A percentile compares a stretch with the other conserved stretches of the same genome.
These are phyloP conservation scores for Lacerta bilineata DNA, from an alignment of 2,797 vertebrate species.

Conservation along the genomic window DNA sequence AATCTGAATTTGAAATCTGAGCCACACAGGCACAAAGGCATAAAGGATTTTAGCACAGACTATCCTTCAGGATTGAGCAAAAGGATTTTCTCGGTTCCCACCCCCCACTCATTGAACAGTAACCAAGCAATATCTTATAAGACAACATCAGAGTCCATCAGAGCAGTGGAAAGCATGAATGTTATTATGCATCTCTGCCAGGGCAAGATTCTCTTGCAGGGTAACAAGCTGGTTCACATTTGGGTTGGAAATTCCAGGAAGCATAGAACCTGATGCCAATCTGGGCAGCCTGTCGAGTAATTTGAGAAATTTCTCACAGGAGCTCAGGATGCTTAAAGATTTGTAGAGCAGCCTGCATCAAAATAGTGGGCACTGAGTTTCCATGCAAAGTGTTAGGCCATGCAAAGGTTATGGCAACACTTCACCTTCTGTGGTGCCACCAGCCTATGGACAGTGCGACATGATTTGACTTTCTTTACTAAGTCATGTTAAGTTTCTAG, in stretches of 20 bases:
- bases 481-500: background rate
- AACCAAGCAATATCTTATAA: background rate
- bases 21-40: too few species aligned
- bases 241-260: conserved; percentile 3
- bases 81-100: background rate
- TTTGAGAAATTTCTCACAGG: background rate
- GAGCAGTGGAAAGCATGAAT: background rate
- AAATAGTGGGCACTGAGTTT: background rate
- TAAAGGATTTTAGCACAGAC: background rate
- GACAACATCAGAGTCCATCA: background rate
- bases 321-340: background rate
- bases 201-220: background rate
- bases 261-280: background rate
- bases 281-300: background rate
- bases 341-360: background rate
- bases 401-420: background rate
- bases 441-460: background rate
- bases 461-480: background rate
- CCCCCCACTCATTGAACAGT: background rate
- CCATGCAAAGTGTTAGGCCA: background rate
- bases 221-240: background rate
- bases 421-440: background rate
- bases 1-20: background rate
- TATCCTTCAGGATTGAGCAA: background rate
- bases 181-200: background rate